Evolutionary conservation across 1,140 invertebrate species (phyloP), one percentile per base, ranked within the genome.

Genomic region (Wiebesia pumilae): DNA sequence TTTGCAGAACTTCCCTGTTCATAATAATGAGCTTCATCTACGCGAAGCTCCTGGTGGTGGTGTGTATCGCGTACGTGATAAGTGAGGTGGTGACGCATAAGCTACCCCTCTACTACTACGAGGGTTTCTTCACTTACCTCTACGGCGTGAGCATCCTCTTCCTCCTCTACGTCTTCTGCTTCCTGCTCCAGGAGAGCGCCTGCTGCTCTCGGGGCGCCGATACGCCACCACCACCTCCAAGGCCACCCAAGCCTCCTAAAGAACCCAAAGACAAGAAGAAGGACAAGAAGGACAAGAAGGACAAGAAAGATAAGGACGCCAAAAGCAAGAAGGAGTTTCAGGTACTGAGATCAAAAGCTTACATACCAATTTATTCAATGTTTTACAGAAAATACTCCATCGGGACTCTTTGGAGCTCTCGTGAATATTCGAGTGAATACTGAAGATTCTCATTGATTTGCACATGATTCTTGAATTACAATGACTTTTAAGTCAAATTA

Each of bases 61-160:
- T 98, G 33, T 98, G 98, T 94, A 96, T 98, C 91, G 97, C 97
- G 84, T 98, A 98, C 92, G 97, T 98, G 88, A 97, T 98, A 91
- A 97, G 97, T 90, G 97, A 98, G 95, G 97, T 98, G 90, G 97
- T 98, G 89, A 98, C 97, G 83, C 97, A 98, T 93, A 97, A 97
- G 93, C 95, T 98, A 86, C 98, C 98, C 80, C 95, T 98, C 54
- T 98, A 97, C 94, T 97, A 96, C 91, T 98, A 98, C 95, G 98
- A 99, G 96, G 97, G 97, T 86, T 99, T 99, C 95, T 99, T 99
- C 95, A 98, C 98, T 73, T 99, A 99, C 94, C 95, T 99, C 73
- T 99, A 99, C 94, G 97, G 97, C 88, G 96, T 97, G 93, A 99
- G 98, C 94, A 98, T 99, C 91, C 94, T 99, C 87, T 99, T 99